A percentile compares a stretch with the other conserved stretches of the same genome.
phyloP scores from a whole-genome alignment of 1,140 invertebrate species.

The Ceratoteleas bidentatus region DNA sequence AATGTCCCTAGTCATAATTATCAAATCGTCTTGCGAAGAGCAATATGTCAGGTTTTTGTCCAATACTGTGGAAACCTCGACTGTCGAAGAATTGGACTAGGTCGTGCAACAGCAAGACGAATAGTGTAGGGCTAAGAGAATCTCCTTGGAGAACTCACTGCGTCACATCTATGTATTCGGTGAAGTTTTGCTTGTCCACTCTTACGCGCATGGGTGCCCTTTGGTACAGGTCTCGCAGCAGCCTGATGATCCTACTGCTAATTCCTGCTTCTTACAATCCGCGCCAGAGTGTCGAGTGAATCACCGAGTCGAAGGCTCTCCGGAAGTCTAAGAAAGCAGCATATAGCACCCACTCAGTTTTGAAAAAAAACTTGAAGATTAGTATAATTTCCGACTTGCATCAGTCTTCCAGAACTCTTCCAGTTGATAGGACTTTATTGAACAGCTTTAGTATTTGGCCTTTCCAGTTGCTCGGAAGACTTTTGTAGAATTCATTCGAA shows the following conservation, averaged over 20 bases:
- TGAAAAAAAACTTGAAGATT: slow-evolving; percentile 12
- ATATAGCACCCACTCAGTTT: neutral
- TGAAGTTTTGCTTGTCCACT: neutral
- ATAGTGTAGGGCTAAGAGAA: slow-evolving; percentile 41
- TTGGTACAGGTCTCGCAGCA: neutral
- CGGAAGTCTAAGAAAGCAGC: slow-evolving; percentile 4
- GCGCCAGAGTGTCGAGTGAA: neutral
- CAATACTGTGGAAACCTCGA: slow-evolving; percentile 13
- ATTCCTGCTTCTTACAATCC: neutral
- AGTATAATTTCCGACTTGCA: too few species aligned
- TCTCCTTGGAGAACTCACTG: neutral
- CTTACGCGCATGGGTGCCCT: neutral
- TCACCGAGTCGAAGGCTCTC: slow-evolving; percentile 6
- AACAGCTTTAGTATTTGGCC: too few species aligned
- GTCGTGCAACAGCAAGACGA: slow-evolving; percentile 45
- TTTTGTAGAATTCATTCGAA: too few species aligned
- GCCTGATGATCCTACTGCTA: neutral
- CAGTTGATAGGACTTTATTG: too few species aligned
- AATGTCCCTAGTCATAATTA: slow-evolving; percentile 7
- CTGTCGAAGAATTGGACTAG: slow-evolving; percentile 33
- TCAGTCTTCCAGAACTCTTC: too few species aligned
- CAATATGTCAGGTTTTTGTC: slow-evolving; percentile 25
- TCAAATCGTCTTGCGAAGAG: slow-evolving; percentile 61
- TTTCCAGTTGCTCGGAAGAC: too few species aligned
- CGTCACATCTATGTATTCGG: neutral